These are phyloP conservation scores for Marisa cornuarietis DNA, from an alignment of 1,140 invertebrate species.

Conservation along the genomic window DNA sequence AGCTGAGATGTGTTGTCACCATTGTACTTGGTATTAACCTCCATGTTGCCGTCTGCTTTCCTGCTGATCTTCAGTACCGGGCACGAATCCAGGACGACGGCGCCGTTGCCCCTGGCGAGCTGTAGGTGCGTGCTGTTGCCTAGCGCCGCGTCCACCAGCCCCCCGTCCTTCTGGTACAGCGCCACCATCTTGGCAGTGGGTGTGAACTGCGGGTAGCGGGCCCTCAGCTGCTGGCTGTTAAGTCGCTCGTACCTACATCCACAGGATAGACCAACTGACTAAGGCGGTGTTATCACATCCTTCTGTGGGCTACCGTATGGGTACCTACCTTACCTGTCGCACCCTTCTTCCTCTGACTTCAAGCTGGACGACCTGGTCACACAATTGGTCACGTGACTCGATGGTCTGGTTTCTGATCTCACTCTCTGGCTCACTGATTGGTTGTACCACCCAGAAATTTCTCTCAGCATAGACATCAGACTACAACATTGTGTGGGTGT, in stretches of 20 bases:
- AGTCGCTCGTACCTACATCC: conserved; percentile 47
- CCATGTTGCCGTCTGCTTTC: conserved; percentile 35
- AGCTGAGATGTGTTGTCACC: background rate
- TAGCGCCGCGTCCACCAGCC: conserved; percentile 58
- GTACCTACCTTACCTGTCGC: background rate
- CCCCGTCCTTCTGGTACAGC: conserved; percentile 56
- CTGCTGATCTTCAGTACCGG: conserved; percentile 48
- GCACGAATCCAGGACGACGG: conserved; percentile 54
- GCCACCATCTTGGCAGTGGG: conserved; percentile 41
- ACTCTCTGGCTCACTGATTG: too few relatives aligned
- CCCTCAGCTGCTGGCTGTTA: conserved; percentile 31
- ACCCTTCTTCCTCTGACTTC: too few relatives aligned
- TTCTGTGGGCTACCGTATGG: conserved; percentile 15
- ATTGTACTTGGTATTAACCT: background rate
- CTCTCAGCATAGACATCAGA: too few relatives aligned
- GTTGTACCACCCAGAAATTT: too few relatives aligned
- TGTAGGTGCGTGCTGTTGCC: conserved; percentile 60
- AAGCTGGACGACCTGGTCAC: too few relatives aligned
- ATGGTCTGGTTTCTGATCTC: too few relatives aligned
- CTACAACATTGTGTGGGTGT: too few relatives aligned
- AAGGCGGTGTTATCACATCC: too few relatives aligned
- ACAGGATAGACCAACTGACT: too few relatives aligned
- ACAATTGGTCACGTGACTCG: too few relatives aligned
- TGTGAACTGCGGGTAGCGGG: conserved; percentile 58
- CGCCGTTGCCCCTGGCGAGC: conserved; percentile 55